phyloP scores from a whole-genome alignment of 2,113 vertebrate genomes.

The Lagopus muta region DNA sequence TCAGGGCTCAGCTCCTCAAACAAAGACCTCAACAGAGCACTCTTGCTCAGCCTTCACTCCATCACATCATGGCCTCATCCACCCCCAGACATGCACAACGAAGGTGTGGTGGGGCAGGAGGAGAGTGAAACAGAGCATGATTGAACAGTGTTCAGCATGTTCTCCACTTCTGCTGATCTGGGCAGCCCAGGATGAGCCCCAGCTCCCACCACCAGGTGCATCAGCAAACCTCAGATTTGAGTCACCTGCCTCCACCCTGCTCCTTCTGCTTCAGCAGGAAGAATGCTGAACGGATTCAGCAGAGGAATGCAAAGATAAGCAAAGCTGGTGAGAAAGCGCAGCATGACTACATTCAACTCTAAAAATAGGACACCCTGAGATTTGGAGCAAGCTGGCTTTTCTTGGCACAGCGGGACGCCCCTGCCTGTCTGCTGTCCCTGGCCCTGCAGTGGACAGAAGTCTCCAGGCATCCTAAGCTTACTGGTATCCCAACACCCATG shows the following conservation, averaged over 20 bases:
- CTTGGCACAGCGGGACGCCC: conserved; percentile 40
- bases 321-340: background rate
- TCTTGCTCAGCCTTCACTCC: background rate
- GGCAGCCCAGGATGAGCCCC: background rate
- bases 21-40: background rate
- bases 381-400: background rate
- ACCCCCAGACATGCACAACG: background rate
- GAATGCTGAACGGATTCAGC: background rate
- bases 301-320: background rate
- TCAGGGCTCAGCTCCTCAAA: background rate
- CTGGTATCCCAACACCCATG: background rate
- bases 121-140: background rate
- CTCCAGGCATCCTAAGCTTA: background rate
- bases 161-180: background rate
- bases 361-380: conserved; percentile 23
- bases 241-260: background rate
- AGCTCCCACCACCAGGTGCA: fast-evolving
- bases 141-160: background rate
- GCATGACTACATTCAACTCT: background rate
- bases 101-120: background rate
- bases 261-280: background rate
- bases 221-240: background rate
- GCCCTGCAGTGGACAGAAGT: background rate
- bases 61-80: no score
- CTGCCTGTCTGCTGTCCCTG: background rate